Percentiles rank a stretch among this genome's conserved stretches.
These are phyloP conservation scores for Pangasius krempfi DNA, from an alignment of 2,797 vertebrate genomes.

Conservation along the genomic window DNA sequence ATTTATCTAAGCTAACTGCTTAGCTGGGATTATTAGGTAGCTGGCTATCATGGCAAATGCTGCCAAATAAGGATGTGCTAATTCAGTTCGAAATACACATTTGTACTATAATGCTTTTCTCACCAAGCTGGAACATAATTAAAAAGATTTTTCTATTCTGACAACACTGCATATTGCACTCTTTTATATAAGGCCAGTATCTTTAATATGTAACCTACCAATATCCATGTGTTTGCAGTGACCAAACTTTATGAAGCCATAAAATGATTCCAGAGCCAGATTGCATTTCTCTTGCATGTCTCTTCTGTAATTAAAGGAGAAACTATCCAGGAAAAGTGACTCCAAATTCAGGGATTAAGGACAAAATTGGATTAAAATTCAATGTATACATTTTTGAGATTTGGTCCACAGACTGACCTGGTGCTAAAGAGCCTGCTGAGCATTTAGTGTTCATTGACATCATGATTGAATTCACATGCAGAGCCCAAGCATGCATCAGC, in stretches of 20 bases:
- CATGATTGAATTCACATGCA: constrained; percentile 10
- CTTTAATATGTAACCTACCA: neutral
- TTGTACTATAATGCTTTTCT: neutral
- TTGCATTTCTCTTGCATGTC: constrained; percentile 56
- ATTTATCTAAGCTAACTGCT: neutral
- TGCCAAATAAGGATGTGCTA: neutral
- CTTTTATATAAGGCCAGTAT: constrained; percentile 25
- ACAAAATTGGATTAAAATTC: constrained; percentile 39
- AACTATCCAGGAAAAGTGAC: neutral
- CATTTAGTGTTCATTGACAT: constrained; percentile 25
- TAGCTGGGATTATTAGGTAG: neutral
- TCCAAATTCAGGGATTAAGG: constrained; percentile 13
- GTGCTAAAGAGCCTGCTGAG: constrained; percentile 12
- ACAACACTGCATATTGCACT: constrained; percentile 24
- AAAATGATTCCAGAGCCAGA: constrained; percentile 38
- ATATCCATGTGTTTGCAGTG: constrained; percentile 22
- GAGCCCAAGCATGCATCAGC: constrained; percentile 19
- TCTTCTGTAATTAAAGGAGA: constrained; percentile 34
- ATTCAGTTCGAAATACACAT: neutral
- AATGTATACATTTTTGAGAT: constrained; percentile 12
- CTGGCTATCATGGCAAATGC: neutral
- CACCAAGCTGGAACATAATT: neutral
- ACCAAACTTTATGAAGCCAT: constrained; percentile 49
- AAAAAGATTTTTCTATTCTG: constrained; percentile 26
- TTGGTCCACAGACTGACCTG: constrained; percentile 23